Evolutionary conservation across 2,797 vertebrate species (phyloP), one percentile per base, ranked within the genome.

Genomic region (Danio tinwini): DNA sequence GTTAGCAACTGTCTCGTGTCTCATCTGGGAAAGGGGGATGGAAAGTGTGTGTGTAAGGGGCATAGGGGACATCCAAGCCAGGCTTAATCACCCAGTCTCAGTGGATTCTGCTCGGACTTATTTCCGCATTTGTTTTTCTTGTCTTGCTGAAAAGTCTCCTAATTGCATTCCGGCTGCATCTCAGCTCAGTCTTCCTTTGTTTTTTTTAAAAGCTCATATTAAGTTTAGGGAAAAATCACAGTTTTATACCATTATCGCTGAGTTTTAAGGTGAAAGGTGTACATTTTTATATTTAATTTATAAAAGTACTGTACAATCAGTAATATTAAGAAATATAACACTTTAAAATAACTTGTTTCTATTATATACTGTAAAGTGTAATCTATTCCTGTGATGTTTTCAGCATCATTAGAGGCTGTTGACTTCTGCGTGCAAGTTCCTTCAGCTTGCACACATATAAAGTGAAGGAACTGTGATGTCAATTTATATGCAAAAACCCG

Each of bases 81-180:
- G 87, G 83, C 86, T 90, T 90, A 92, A 92, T 92, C 91, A 91
- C 80, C 81, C 87, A 84, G 88, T 88, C 89, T 87, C 84, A 88
- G 85, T 88, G 89, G 89, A 89, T 89, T 91, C 87, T 86, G 90
- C 88, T 87, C 13, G n/a, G 88, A 88, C 90, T 91, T 90, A 90
- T 86, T 90, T 29, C 84, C 84, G 83, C 87, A 89, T 91, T 92
- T 92, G 91, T 90, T 88, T 87, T 88, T 84, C 84, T 92, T 85
- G 77, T 89, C 87, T 89, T 73, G 42, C 84, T 81, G 88, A 86
- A 89, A 91, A 89, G 88, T 90, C 87, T 68, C 83, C 85, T 92
- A 91, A 92, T 92, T 92, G 88, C 84, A 86, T 86, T 85, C 84
- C 81, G 78, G 81, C 87, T 84, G 86, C 85, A 86, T 90, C 85